phyloP scores from a whole-genome alignment of 2,888 invertebrate genomes.

The Drosophila testacea region DNA sequence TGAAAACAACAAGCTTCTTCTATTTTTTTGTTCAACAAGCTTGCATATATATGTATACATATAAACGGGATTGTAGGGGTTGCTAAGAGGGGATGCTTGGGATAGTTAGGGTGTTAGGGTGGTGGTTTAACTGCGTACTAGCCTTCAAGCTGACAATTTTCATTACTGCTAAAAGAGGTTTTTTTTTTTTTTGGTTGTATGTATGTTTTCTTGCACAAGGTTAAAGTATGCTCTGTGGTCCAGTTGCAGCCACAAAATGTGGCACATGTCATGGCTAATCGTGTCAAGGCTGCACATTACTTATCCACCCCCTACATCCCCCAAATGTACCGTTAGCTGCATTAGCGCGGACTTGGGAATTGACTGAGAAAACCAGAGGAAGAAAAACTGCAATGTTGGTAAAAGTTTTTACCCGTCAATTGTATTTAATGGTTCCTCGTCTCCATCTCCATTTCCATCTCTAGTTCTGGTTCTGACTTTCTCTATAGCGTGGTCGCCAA shows the following conservation, averaged over 20 bases:
- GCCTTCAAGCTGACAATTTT: conserved; percentile 43
- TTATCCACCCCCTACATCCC: background rate
- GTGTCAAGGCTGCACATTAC: conserved; percentile 66
- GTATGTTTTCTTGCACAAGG: conserved; percentile 33
- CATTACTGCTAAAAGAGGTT: conserved; percentile 34
- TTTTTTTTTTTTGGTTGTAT: conserved; percentile 16
- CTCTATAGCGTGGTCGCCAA: conserved; percentile 32
- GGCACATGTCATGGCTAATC: conserved; percentile 58
- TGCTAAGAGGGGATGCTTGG: no score
- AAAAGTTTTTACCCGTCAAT: conserved; percentile 21
- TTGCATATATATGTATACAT: conserved; percentile 1
- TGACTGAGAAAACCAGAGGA: background rate
- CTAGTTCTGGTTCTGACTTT: background rate
- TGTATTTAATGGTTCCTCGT: conserved; percentile 30
- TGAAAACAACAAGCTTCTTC: conserved; percentile 8
- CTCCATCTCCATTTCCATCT: background rate
- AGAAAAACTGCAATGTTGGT: background rate
- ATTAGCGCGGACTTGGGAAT: conserved; percentile 8
- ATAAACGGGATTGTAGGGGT: background rate
- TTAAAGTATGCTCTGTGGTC: conserved; percentile 26
- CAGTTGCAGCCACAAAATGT: conserved; percentile 28
- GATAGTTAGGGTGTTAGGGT: background rate
- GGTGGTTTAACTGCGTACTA: conserved; percentile 23
- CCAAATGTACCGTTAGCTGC: conserved; percentile 8
- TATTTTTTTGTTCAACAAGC: background rate